These are phyloP conservation scores for Tubulanus polymorphus DNA, from an alignment of 2,888 invertebrate genomes.

Conservation along the genomic window DNA sequence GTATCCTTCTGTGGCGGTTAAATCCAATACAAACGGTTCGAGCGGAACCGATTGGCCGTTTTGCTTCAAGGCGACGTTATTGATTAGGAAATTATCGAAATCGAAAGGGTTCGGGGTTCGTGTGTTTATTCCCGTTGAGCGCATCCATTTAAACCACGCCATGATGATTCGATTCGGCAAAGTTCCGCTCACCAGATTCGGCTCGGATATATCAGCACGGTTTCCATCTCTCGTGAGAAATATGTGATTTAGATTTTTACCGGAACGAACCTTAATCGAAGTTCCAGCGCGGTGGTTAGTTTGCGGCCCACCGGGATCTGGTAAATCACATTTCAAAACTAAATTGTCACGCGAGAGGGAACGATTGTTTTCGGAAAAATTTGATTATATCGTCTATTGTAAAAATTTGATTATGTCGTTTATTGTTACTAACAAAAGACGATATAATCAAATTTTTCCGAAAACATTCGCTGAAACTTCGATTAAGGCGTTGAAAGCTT, in stretches of 20 bases:
- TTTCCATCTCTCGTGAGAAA: neutral
- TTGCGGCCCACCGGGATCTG: no score
- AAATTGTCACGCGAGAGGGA: no score
- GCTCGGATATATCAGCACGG: neutral
- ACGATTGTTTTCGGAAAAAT: no score
- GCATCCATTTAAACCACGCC: neutral
- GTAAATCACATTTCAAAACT: no score
- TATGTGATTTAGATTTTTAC: neutral
- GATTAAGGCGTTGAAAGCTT: neutral
- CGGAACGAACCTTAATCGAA: neutral
- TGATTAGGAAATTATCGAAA: neutral
- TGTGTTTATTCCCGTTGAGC: neutral
- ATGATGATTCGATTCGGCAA: neutral
- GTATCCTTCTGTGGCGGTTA: neutral
- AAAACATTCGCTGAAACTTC: neutral
- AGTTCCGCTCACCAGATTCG: neutral
- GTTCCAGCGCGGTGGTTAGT: neutral
- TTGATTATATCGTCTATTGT: no score
- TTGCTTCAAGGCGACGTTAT: neutral
- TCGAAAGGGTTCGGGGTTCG: neutral
- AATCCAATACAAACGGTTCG: neutral
- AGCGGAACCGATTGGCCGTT: neutral
- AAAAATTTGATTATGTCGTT: neutral
- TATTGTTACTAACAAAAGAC: neutral
- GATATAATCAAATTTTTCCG: neutral